Conservation (phyloP, 2,888 invertebrate species). For the Aphodius granarius region DNA sequence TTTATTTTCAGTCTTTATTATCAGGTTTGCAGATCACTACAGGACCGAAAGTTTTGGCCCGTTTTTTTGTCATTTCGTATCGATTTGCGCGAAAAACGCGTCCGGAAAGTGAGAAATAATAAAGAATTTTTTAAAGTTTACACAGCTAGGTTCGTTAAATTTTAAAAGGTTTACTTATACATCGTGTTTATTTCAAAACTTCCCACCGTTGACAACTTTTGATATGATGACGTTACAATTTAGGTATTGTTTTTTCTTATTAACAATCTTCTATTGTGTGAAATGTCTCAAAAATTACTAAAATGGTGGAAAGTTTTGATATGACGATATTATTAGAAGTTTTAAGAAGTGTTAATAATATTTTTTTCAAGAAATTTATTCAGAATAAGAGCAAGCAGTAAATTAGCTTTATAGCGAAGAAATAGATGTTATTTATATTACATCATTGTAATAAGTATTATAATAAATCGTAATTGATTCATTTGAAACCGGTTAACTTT, state of each 20-base stretch:
- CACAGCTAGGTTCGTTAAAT: neutral
- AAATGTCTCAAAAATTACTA: neutral
- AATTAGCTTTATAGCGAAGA: neutral
- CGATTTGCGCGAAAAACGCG: neutral
- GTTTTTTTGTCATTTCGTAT: neutral
- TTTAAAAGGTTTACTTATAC: neutral
- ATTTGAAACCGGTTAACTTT: neutral
- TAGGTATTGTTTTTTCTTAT: too few relatives aligned
- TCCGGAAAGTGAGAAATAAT: neutral
- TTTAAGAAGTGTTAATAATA: too few relatives aligned
- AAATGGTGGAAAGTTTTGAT: neutral
- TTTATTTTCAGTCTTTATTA: neutral
- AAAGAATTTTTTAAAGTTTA: neutral
- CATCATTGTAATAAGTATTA: neutral
- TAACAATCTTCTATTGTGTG: too few relatives aligned
- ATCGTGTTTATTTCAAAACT: neutral
- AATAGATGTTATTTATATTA: neutral
- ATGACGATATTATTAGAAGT: too few relatives aligned
- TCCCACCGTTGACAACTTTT: neutral
- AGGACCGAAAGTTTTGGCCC: neutral
- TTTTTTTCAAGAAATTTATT: too few relatives aligned
- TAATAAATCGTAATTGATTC: neutral
- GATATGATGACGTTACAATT: too few relatives aligned
- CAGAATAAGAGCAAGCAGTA: neutral
- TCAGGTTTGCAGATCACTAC: neutral